A percentile compares a stretch with the other conserved stretches of the same genome.
Conservation (phyloP, 2,888 invertebrate genomes). For the Ectobius pallidus region DNA sequence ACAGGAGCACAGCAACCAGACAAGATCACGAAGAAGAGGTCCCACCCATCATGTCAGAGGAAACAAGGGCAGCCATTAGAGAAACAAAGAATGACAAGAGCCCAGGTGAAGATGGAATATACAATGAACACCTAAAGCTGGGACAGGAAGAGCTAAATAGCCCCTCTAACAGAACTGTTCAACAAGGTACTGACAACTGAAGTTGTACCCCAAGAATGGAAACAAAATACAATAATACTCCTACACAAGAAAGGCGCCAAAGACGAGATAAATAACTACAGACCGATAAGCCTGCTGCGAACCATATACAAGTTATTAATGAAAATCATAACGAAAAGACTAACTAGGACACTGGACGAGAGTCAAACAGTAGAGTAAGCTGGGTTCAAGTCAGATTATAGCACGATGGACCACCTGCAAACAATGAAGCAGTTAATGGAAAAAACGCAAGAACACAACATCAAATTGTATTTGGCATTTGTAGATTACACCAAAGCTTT, state of each 20-base stretch:
- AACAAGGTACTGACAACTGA: neutral
- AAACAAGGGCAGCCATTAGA: too few relatives aligned
- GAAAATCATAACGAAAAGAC: neutral
- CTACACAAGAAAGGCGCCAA: neutral
- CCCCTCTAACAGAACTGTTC: neutral
- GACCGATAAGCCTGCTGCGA: neutral
- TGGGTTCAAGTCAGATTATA: neutral
- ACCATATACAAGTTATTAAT: neutral
- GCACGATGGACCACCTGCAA: too few relatives aligned
- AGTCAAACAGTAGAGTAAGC: neutral
- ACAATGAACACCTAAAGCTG: too few relatives aligned
- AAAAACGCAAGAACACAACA: too few relatives aligned
- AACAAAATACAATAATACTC: neutral
- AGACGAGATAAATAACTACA: neutral
- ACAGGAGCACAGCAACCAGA: neutral
- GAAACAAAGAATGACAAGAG: too few relatives aligned
- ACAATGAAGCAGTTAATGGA: neutral
- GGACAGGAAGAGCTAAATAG: neutral
- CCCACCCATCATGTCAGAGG: too few relatives aligned
- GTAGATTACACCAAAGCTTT: neutral
- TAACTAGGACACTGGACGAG: neutral
- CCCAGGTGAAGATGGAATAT: too few relatives aligned
- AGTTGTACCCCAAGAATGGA: too few relatives aligned
- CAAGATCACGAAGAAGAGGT: neutral
- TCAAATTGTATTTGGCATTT: too few relatives aligned